Percentiles rank a stretch among this genome's conserved stretches.
Conservation (phyloP, 2,797 vertebrate species). For the Platyrinchus mystaceus region DNA sequence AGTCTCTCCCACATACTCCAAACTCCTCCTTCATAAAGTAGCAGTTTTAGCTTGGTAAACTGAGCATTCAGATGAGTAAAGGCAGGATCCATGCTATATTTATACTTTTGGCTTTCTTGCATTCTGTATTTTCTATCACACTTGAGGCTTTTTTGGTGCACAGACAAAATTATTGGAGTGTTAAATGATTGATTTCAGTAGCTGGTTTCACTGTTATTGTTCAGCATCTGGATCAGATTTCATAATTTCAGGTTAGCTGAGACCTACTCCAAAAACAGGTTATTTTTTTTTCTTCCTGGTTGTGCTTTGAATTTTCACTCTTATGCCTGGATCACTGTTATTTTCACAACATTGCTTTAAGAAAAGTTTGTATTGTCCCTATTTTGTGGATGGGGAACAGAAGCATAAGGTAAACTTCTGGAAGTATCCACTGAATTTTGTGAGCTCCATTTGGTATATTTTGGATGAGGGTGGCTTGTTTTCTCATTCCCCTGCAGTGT, state of each 20-base stretch:
- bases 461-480: background rate
- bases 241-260: background rate
- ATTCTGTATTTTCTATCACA: background rate
- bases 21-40: background rate
- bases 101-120: background rate
- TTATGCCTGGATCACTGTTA: background rate
- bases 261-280: background rate
- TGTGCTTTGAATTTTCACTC: background rate
- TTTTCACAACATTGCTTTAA: background rate
- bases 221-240: background rate
- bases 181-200: background rate
- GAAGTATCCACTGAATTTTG: background rate
- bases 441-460: background rate
- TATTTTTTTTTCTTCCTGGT: background rate
- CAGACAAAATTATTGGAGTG: background rate
- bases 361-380: background rate
- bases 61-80: background rate
- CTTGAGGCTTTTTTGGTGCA: background rate
- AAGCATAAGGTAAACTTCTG: background rate
- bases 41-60: background rate
- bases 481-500: background rate
- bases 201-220: background rate
- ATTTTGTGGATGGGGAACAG: background rate
- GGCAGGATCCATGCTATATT: background rate
- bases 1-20: background rate